These are phyloP conservation scores for Eira barbara DNA, from an alignment of 2,113 vertebrate species.

Conservation along the genomic window DNA sequence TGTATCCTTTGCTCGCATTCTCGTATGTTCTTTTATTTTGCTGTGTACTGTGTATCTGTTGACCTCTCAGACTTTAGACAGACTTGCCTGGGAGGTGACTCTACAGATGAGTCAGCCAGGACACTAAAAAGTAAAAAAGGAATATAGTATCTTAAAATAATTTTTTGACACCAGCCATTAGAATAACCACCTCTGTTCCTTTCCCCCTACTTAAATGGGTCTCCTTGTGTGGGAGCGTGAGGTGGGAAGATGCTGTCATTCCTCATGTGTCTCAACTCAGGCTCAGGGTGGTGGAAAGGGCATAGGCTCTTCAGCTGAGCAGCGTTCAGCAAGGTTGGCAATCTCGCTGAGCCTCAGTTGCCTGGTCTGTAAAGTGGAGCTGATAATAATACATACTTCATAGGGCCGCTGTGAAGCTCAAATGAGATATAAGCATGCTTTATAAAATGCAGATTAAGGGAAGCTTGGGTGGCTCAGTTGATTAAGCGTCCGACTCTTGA, in stretches of 20 bases:
- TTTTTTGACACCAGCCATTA: neutral
- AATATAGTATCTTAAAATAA: neutral
- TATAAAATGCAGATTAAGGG: neutral
- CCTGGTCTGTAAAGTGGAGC: neutral
- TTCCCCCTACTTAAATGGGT: neutral
- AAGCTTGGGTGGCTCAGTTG: too few species aligned
- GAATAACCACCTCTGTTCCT: neutral
- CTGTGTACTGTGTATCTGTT: neutral
- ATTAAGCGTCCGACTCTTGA: too few species aligned
- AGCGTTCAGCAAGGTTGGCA: neutral
- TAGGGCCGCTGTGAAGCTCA: neutral
- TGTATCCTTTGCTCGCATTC: neutral
- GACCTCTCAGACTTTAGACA: neutral
- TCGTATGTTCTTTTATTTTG: neutral
- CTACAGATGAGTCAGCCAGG: neutral
- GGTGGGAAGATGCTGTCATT: neutral
- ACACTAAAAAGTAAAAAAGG: neutral
- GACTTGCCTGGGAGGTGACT: neutral
- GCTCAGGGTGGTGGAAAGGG: neutral
- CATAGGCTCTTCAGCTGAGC: neutral
- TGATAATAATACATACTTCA: neutral
- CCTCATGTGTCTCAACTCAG: neutral
- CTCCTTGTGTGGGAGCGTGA: neutral
- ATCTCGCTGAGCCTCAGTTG: neutral
- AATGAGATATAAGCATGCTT: neutral